Conservation (phyloP, 2,113 vertebrate species). For the Saguinus imperator region DNA sequence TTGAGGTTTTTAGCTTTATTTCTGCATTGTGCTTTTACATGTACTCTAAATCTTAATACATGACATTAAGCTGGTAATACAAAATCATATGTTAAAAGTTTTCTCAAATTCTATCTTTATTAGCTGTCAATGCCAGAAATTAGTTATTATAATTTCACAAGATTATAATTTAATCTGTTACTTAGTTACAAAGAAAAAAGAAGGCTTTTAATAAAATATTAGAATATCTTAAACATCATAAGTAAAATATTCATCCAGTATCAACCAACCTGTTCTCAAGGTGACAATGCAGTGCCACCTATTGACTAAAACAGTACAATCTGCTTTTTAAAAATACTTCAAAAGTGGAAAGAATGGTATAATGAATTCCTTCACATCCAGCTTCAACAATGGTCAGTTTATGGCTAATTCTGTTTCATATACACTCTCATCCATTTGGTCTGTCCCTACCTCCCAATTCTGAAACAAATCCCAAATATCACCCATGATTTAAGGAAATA, state of each 20-base stretch:
- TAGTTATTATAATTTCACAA: neutral
- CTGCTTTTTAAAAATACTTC: neutral
- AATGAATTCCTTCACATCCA: neutral
- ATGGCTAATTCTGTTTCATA: neutral
- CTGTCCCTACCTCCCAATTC: neutral
- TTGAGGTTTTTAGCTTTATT: constrained; percentile 2
- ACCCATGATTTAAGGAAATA: neutral
- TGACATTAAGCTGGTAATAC: neutral
- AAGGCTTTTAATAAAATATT: constrained; percentile 22
- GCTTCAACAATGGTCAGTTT: neutral
- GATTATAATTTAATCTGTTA: neutral
- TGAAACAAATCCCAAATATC: neutral
- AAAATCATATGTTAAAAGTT: neutral
- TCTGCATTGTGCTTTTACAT: neutral
- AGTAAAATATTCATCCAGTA: neutral
- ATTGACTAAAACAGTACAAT: constrained; percentile 43
- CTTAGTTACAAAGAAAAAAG: constrained; percentile 1
- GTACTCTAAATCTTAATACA: constrained; percentile 36
- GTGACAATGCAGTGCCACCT: constrained; percentile 66
- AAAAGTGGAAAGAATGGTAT: neutral
- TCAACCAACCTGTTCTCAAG: constrained; percentile 4
- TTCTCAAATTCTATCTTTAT: constrained; percentile 25
- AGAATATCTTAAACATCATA: neutral
- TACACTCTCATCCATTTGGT: neutral
- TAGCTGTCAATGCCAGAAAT: constrained; percentile 3